phyloP scores from a whole-genome alignment of 2,888 invertebrate species.

The Zelleria hepariella region DNA sequence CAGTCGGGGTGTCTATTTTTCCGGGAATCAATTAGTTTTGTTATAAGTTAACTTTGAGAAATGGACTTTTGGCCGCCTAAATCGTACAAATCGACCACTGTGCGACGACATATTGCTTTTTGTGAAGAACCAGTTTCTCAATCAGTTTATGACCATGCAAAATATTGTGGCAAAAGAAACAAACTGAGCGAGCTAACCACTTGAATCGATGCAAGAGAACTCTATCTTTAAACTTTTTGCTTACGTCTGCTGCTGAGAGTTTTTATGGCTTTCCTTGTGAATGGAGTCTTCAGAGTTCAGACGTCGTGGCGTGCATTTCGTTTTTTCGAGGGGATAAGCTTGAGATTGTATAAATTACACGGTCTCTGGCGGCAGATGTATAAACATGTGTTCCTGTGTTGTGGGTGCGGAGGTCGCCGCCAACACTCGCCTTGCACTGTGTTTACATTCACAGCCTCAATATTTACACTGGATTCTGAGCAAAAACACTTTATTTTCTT shows the following conservation, averaged over 20 bases:
- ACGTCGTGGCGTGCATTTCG: not conserved
- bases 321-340: not conserved
- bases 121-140: too few species aligned
- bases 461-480: slow-evolving; percentile 37
- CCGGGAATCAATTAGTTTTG: too few species aligned
- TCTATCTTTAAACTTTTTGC: not conserved
- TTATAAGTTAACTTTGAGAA: too few species aligned
- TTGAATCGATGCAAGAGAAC: not conserved
- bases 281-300: not conserved
- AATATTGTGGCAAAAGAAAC: too few species aligned
- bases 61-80: too few species aligned
- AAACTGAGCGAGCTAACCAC: too few species aligned
- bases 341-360: slow-evolving; percentile 20
- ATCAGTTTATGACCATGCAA: too few species aligned
- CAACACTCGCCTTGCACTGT: slow-evolving; percentile 29
- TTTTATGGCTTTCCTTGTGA: not conserved
- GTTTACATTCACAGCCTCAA: slow-evolving; percentile 25
- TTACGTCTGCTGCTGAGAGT: not conserved
- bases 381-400: slow-evolving; percentile 51
- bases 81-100: too few species aligned
- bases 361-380: slow-evolving; percentile 37
- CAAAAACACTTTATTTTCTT: slow-evolving; percentile 19
- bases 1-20: too few species aligned
- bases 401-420: slow-evolving; percentile 56
- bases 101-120: too few species aligned